Percentiles rank a stretch among this genome's conserved stretches.
These are phyloP conservation scores for Agrypnus murinus DNA, from an alignment of 2,888 invertebrate species.

Conservation along the genomic window DNA sequence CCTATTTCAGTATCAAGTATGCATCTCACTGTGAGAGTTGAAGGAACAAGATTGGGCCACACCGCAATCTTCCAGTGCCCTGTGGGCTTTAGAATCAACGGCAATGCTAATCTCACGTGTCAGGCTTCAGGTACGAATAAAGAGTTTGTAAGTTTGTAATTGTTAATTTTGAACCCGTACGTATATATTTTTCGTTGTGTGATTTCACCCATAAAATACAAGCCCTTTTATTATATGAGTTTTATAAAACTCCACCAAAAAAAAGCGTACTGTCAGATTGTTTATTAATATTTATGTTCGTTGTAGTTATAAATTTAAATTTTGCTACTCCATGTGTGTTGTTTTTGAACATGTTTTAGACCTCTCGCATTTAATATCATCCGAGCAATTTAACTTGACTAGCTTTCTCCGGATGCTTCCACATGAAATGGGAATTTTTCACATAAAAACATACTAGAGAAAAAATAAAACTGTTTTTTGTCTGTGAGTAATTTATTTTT, in stretches of 20 bases:
- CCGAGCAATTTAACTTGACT: slow-evolving; percentile 24
- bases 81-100: slow-evolving; percentile 85
- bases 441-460: neutral
- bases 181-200: too few species aligned
- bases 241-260: slow-evolving; percentile 22
- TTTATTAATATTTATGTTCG: slow-evolving; percentile 35
- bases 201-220: too few species aligned
- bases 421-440: slow-evolving; percentile 12
- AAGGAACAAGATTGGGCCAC: slow-evolving; percentile 87
- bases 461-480: neutral
- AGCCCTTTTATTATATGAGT: neutral
- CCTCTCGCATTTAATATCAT: slow-evolving; percentile 26
- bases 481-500: too few species aligned
- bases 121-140: slow-evolving; percentile 80
- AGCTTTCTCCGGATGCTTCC: slow-evolving; percentile 19
- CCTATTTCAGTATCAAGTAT: slow-evolving; percentile 76
- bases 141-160: neutral
- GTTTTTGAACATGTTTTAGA: slow-evolving; percentile 29
- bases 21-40: slow-evolving; percentile 81
- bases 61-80: slow-evolving; percentile 86
- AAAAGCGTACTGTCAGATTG: slow-evolving; percentile 17
- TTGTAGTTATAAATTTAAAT: slow-evolving; percentile 38
- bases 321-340: slow-evolving; percentile 23
- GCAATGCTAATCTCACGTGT: slow-evolving; percentile 86
- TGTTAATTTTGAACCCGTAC: too few species aligned